Evolutionary conservation across 2,888 invertebrate genomes (phyloP), one percentile per base, ranked within the genome.

Genomic region (Parascotia fuliginaria): DNA sequence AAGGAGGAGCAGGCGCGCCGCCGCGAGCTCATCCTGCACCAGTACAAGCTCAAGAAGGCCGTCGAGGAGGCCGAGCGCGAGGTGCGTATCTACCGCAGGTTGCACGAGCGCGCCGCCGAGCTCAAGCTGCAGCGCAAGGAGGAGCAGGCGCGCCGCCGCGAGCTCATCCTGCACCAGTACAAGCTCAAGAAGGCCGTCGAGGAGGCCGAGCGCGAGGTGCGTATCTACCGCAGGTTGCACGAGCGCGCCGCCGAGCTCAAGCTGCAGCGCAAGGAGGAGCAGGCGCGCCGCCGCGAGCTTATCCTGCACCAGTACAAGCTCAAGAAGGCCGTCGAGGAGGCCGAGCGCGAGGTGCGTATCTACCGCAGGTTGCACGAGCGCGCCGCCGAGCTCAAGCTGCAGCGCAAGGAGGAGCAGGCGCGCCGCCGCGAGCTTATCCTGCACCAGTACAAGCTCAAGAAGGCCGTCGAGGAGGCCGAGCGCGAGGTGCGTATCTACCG

Each of bases 251-350:
- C 94, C 73, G 95, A 98, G 81, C 94, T 95, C 81, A 94, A 97
- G 89, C 91, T 94, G 65, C 92, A 94, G 72, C 92, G 96, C 78
- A 94, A 95, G 69, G 95, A 96, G 73, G 98, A 98, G 75, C 98
- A 98, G 83, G 95, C 95, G 73, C 94, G 96, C n/a, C 93, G 98
- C 52, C 91, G 98, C 45, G 96, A 97, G 63, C 94, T 94, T 61
- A 99, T 99, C 78, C 94, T 98, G 70, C 97, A 98, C 78, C 97
- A 98, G 85, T 97, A 98, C 90, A 96, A 98, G 87, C 93, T 98
- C 68, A 97, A 98, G 83, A 98, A 98, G 87, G 97, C 97, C 45
- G 95, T 97, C 57, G 98, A 98, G 82, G 97, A 98, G 89, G 97
- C 97, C 15, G 97, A 97, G 83, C 89, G 96, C 79, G 97, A 97